A percentile compares a stretch with the other conserved stretches of the same genome.
Conservation (phyloP, 1,140 invertebrate species). For the Penaeus vannamei region DNA sequence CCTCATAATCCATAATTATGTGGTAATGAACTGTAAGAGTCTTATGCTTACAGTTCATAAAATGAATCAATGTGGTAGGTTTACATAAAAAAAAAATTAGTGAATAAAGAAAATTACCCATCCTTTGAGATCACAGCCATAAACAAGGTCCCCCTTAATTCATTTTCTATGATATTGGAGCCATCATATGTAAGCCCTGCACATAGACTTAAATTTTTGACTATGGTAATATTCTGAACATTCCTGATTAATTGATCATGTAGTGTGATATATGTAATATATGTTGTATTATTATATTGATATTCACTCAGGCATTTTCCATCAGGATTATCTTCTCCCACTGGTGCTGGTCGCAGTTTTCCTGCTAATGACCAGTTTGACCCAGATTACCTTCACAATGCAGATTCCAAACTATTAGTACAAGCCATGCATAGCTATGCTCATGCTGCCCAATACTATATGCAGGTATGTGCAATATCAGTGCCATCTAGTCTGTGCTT, state of each 20-base stretch:
- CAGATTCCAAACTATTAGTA: constrained; percentile 29
- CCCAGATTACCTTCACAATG: constrained; percentile 35
- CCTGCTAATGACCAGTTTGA: constrained; percentile 5
- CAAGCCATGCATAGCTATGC: constrained; percentile 59
- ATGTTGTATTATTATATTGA: neutral
- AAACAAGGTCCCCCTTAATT: too few species aligned
- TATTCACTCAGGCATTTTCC: neutral
- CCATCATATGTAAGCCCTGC: too few species aligned
- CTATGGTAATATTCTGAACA: too few species aligned
- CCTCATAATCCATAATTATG: too few species aligned
- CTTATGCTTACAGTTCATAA: too few species aligned
- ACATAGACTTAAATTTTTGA: too few species aligned
- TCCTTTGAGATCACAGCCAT: too few species aligned
- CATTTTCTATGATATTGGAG: too few species aligned
- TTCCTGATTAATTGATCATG: neutral
- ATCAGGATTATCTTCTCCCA: neutral
- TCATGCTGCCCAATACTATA: constrained; percentile 56
- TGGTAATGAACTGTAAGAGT: too few species aligned
- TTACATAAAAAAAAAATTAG: too few species aligned
- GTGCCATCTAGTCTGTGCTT: neutral
- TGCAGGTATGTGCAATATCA: constrained; percentile 40
- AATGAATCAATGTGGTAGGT: too few species aligned
- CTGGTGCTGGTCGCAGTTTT: neutral
- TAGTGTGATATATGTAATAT: neutral
- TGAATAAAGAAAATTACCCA: too few species aligned